Evolutionary conservation across 2,797 vertebrate genomes (phyloP).

Genomic region (Alectoris magna): DNA sequence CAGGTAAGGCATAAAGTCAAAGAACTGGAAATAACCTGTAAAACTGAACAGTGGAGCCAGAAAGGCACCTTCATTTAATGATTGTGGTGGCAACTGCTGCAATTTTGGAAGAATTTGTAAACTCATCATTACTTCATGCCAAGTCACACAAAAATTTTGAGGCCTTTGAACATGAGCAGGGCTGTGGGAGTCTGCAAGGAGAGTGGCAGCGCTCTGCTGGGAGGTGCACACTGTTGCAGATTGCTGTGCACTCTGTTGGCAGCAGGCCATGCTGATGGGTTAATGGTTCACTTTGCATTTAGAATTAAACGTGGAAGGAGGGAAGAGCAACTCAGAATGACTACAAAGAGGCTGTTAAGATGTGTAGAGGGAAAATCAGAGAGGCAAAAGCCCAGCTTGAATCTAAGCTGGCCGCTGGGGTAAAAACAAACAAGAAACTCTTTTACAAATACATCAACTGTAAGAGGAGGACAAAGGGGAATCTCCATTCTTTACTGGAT

Average conservation of each 20-base stretch:
- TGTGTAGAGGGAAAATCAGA: no score
- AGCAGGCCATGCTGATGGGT: not conserved
- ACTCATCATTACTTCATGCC: not conserved
- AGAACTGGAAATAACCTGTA: constrained; percentile 16
- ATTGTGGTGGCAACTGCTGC: not conserved
- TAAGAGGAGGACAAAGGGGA: no score
- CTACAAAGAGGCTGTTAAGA: no score
- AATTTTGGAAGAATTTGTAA: not conserved
- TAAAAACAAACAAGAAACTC: no score
- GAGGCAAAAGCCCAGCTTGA: no score
- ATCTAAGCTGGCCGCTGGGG: no score
- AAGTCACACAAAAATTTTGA: not conserved
- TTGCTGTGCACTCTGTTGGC: not conserved
- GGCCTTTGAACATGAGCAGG: not conserved
- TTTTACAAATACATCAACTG: no score
- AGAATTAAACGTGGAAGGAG: not conserved
- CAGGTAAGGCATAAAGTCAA: not conserved
- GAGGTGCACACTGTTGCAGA: not conserved
- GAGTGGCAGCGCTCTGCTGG: not conserved
- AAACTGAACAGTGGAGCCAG: not conserved
- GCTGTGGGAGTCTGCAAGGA: not conserved
- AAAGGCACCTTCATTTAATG: not conserved
- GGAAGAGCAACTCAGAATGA: no score
- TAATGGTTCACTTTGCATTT: not conserved
- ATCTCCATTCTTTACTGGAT: no score